Conservation (phyloP, 2,797 vertebrate species). For the Choloepus didactylus region DNA sequence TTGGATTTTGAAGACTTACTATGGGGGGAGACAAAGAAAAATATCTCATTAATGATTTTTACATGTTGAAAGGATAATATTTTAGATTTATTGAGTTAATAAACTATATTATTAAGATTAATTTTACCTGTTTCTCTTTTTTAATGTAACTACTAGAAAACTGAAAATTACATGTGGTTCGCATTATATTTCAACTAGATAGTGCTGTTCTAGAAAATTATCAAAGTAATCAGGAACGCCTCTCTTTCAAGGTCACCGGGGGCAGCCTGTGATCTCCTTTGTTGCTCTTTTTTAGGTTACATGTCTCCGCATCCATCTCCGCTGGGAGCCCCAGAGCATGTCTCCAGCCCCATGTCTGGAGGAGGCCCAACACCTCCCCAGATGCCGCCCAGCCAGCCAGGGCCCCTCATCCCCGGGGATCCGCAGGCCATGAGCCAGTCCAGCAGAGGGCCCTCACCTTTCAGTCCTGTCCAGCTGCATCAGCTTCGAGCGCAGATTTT, state of each 20-base stretch:
- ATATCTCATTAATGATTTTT: background rate
- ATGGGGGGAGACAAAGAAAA: background rate
- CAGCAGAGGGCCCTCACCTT: conserved; percentile 94
- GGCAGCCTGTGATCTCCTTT: conserved; percentile 59
- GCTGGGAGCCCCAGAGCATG: conserved; percentile 94
- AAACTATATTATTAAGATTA: conserved; percentile 16
- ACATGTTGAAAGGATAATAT: background rate
- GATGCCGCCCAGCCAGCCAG: conserved; percentile 93
- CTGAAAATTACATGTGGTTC: background rate
- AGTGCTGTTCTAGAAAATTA: background rate
- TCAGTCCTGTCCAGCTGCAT: conserved; percentile 97
- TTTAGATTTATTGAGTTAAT: background rate
- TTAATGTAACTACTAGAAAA: conserved; percentile 11
- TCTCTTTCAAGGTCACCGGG: background rate
- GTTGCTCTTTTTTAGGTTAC: conserved; percentile 91
- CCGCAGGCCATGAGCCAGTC: conserved; percentile 94
- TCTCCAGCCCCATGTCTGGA: conserved; percentile 96
- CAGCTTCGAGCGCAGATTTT: conserved; percentile 98
- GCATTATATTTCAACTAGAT: background rate
- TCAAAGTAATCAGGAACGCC: background rate
- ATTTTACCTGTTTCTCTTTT: conserved; percentile 4
- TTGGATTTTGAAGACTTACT: background rate
- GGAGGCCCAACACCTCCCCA: conserved; percentile 97
- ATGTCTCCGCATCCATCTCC: conserved; percentile 98
- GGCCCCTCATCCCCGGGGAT: conserved; percentile 94